These are phyloP conservation scores for Polypedilum vanderplanki DNA, from an alignment of 1,140 invertebrate genomes.

Conservation along the genomic window DNA sequence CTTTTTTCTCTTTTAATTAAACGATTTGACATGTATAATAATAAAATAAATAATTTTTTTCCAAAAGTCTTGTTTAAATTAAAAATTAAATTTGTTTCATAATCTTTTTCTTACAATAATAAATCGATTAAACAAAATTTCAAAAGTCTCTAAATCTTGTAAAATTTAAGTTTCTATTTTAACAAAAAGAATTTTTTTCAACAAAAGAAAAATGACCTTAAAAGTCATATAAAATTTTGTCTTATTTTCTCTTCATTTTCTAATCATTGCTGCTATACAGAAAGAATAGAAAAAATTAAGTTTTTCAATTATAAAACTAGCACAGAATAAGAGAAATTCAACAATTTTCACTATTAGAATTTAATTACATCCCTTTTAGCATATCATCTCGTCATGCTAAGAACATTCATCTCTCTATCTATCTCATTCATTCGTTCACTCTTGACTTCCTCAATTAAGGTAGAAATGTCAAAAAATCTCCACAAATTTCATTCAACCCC, in stretches of 20 bases:
- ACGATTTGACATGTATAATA: too few species aligned
- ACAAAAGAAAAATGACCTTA: background rate
- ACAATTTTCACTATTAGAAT: slow-evolving; percentile 1
- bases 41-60: too few species aligned
- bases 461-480: slow-evolving; percentile 3
- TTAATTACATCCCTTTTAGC: slow-evolving; percentile 15
- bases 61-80: too few species aligned
- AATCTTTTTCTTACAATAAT: too few species aligned
- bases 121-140: too few species aligned
- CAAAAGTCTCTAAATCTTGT: too few species aligned
- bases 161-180: too few species aligned
- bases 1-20: too few species aligned
- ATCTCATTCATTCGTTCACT: background rate
- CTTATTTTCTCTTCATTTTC: too few species aligned
- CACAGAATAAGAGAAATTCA: background rate
- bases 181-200: background rate
- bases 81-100: too few species aligned
- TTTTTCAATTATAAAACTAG: slow-evolving; percentile 1
- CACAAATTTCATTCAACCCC: background rate
- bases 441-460: background rate
- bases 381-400: background rate
- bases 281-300: background rate
- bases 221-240: background rate
- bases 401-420: background rate
- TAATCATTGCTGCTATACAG: too few species aligned